Base-by-base conservation (phyloP, 2,888 invertebrate genomes). In the Germaria angustata region DNA sequence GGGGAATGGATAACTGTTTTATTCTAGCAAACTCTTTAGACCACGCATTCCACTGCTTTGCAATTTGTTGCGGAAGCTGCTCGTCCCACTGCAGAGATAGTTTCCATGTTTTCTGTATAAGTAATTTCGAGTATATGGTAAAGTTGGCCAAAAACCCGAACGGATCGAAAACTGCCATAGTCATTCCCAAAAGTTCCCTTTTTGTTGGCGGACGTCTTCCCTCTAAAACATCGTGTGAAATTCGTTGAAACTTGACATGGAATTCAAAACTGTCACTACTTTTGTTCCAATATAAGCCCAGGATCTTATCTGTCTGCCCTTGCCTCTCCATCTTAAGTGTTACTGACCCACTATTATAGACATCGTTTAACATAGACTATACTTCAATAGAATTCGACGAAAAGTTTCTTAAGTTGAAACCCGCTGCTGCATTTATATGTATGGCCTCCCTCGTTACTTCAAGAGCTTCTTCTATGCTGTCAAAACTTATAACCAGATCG, bases 131-230 rank as follows among this genome's bases (percentile, higher is more conserved):
- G 13, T 22, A 69, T 17, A 85, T 68, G 0, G 85, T 85, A 20
- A 85, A 84, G 1, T 87, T 85, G 0, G 81, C 61, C 0, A 87
- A 73, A n/a, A n/a, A n/a, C n/a, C n/a, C n/a, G n/a, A n/a, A n/a
- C n/a, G n/a, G n/a, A n/a, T n/a, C n/a, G n/a, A n/a, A 87, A 7
- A 87, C 51, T 0, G 86, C 86, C 87, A 87, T 87, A 5, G 86
- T 78, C 0, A 86, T 65, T 0, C 85, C 46, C 7, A 87, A 65
- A n/a, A 86, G 22, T 32, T 86, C 82, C 5, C 86, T 69, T 36
- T 87, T 87, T 0, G 86, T 87, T 2, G 86, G 85, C 7, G 81
- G 61, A 81, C 53, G 22, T n/a, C n/a, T 46, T 1, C 83, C 83
- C 0, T 41, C 63, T 17, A 84, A 44, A 13, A 86, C 80, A 5